Evolutionary conservation across 2,113 vertebrate species (phyloP), one percentile per base, ranked within the genome.

Genomic region (Gallinago jamesoni): DNA sequence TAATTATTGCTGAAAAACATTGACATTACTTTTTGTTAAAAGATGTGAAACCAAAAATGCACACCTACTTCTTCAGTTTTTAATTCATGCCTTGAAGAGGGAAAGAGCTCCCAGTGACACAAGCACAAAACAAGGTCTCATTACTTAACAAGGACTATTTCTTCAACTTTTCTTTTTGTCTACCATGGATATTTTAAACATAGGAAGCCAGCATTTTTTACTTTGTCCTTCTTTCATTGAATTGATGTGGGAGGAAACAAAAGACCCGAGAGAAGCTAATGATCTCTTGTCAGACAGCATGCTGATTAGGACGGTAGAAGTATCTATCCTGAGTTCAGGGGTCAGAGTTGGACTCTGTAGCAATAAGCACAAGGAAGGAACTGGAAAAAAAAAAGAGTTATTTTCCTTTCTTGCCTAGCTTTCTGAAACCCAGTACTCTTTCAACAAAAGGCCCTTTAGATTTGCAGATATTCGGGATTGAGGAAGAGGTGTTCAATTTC

Each of bases 401-500:
- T 14, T 66, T 87, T 85, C 39, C 31, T 72, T 67, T 77, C 41
- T 66, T 74, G 35, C 33, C 16, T 68, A 45, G 9, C 35, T 77
- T 78, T 93, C 68, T 35, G 48, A 87, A 79, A 59, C 43, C 45
- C 20, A 7, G 20, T 56, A n/a, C 12, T 35, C 52, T 87, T 74
- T 73, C 59, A 84, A 78, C 37, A 94, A 79, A 85, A 87, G 52
- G 47, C 18, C 9, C 18, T 86, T 92, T 60, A 90, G 82, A 86
- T 68, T 22, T 73, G 50, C 47, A 92, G 64, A 79, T 78, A 77
- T 64, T 84, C 62, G 77, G 69, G 39, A 52, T 33, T 55, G 56
- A 89, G 63, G 57, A 85, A 89, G 28, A 86, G 41, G 75, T 84
- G 63, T 78, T 92, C n/a, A 7, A 2, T 97, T 94, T 96, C 96